These are phyloP conservation scores for Mastomys natalensis DNA, from an alignment of 2,113 vertebrate genomes.

Conservation along the genomic window DNA sequence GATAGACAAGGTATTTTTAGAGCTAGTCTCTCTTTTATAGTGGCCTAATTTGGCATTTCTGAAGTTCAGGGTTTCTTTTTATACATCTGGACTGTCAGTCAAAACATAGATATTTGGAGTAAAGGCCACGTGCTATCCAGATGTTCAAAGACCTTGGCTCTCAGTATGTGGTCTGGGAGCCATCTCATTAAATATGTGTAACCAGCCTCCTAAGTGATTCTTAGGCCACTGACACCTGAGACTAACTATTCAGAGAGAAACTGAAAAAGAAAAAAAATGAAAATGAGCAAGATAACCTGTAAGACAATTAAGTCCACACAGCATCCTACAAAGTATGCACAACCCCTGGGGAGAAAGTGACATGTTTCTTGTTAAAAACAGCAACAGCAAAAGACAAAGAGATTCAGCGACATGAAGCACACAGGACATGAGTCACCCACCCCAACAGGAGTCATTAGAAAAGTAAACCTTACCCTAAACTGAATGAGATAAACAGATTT, in stretches of 20 bases:
- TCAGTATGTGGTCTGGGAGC: neutral
- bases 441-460: neutral
- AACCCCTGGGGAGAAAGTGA: slow-evolving; percentile 17
- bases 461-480: slow-evolving; percentile 2
- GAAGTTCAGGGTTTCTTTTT: slow-evolving; percentile 80
- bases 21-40: slow-evolving; percentile 75
- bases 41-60: slow-evolving; percentile 79
- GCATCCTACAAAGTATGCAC: neutral
- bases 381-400: neutral
- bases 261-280: slow-evolving; percentile 49
- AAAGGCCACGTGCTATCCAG: neutral
- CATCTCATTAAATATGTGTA: slow-evolving; percentile 44
- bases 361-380: neutral
- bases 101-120: slow-evolving; percentile 45
- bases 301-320: neutral
- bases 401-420: neutral
- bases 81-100: slow-evolving; percentile 62
- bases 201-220: neutral
- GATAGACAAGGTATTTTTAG: slow-evolving; percentile 73
- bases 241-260: neutral
- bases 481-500: neutral
- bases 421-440: neutral
- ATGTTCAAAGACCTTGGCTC: neutral
- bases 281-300: neutral
- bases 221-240: neutral